Conservation (phyloP, 2,888 invertebrate genomes). For the Chrysolina americana region DNA sequence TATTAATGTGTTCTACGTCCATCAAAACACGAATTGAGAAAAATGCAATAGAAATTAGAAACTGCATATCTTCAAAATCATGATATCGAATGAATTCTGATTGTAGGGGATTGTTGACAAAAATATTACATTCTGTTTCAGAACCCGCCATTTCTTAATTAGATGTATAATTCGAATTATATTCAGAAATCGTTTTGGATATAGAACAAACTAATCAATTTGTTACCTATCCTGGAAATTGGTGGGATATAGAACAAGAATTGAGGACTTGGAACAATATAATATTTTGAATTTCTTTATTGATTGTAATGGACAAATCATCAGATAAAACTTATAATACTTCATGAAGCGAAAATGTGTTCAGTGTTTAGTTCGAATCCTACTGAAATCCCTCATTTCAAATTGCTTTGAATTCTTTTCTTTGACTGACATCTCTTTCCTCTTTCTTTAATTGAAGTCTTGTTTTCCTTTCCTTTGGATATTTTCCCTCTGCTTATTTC, state of each 20-base stretch:
- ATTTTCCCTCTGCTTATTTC: no score
- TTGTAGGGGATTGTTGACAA: not conserved
- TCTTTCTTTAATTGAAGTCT: no score
- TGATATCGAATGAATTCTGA: not conserved
- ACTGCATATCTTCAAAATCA: not conserved
- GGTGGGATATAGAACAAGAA: not conserved
- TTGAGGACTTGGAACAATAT: not conserved
- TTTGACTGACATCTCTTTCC: no score
- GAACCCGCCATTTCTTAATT: not conserved
- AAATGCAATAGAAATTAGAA: not conserved
- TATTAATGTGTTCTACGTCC: slow-evolving; percentile 1
- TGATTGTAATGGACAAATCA: no score
- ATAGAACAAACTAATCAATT: not conserved
- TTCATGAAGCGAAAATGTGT: no score
- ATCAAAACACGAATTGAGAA: not conserved
- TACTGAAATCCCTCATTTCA: no score
- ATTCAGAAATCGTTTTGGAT: not conserved
- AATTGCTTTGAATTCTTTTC: no score
- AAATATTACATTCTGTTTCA: not conserved
- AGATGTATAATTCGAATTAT: not conserved
- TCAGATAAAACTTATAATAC: no score
- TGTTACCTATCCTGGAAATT: not conserved
- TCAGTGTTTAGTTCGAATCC: no score
- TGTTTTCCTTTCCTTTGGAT: no score
- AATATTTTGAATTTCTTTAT: no score